Conservation (phyloP, 2,113 vertebrate species). For the Girardinichthys multiradiatus region DNA sequence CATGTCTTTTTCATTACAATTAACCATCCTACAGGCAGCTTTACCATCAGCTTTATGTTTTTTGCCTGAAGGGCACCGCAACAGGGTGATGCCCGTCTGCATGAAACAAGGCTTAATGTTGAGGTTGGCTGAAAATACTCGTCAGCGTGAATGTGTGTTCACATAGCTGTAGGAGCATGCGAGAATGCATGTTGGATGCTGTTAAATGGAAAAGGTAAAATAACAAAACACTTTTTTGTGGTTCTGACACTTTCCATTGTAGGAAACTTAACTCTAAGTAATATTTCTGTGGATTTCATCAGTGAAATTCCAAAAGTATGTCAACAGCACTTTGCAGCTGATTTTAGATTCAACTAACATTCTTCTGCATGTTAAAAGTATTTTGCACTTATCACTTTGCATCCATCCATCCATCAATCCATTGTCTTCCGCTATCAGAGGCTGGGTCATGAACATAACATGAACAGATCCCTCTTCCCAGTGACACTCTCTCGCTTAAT, state of each 20-base stretch:
- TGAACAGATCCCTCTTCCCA: too few species aligned
- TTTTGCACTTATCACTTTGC: too few species aligned
- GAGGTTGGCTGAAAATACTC: slow-evolving; percentile 32
- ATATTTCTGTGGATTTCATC: slow-evolving; percentile 6
- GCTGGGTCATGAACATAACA: too few species aligned
- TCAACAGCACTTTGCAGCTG: neutral
- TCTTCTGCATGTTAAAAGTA: neutral
- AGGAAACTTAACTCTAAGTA: slow-evolving; percentile 5
- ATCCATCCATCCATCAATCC: neutral
- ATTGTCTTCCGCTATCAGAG: too few species aligned
- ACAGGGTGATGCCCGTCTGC: slow-evolving; percentile 4
- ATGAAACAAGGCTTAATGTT: slow-evolving; percentile 11
- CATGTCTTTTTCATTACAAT: slow-evolving; percentile 51
- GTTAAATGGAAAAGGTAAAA: slow-evolving; percentile 10
- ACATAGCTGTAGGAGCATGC: neutral
- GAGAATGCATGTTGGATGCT: slow-evolving; percentile 12
- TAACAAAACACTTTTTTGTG: slow-evolving; percentile 10
- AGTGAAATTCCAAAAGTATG: neutral
- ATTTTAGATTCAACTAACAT: neutral
- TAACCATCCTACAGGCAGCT: slow-evolving; percentile 48
- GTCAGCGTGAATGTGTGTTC: slow-evolving; percentile 6
- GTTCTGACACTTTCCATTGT: slow-evolving; percentile 21
- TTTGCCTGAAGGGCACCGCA: slow-evolving; percentile 34
- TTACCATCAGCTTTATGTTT: slow-evolving; percentile 24
- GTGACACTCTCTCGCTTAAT: neutral